Evolutionary conservation across 2,113 vertebrate genomes (phyloP).

Genomic region (Chaenocephalus aceratus): DNA sequence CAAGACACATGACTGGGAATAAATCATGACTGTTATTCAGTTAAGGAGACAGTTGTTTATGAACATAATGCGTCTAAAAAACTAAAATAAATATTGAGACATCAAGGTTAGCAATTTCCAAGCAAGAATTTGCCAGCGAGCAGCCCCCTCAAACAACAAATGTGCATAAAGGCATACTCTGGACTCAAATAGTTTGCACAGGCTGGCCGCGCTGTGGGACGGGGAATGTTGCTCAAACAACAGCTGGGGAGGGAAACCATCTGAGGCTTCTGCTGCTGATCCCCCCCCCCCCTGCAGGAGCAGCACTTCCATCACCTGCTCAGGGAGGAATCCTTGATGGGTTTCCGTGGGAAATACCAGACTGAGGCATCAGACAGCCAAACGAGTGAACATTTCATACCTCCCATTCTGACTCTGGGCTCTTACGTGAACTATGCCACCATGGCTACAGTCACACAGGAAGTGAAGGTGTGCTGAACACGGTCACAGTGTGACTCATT

Average conservation of each 20-base stretch:
- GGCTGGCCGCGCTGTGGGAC: conserved; percentile 67
- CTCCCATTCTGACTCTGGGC: conserved; percentile 54
- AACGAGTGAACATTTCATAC: conserved; percentile 43
- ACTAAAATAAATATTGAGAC: conserved; percentile 51
- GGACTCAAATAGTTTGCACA: conserved; percentile 80
- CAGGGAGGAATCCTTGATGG: conserved; percentile 72
- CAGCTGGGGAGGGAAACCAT: conserved; percentile 80
- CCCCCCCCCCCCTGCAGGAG: conserved; percentile 36
- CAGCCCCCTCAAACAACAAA: conserved; percentile 68
- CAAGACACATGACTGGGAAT: conserved; percentile 36
- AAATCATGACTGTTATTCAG: conserved; percentile 40
- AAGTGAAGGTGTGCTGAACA: conserved; percentile 40
- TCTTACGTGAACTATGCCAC: conserved; percentile 15
- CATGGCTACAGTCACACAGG: conserved; percentile 15
- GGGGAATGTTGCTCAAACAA: conserved; percentile 78
- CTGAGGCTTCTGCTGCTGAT: conserved; percentile 61
- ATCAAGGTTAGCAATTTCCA: conserved; percentile 50
- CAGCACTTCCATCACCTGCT: conserved; percentile 82
- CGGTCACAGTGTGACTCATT: conserved; percentile 4
- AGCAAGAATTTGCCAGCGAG: conserved; percentile 54
- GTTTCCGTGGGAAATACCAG: conserved; percentile 80
- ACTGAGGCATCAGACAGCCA: conserved; percentile 49
- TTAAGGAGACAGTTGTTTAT: conserved; percentile 38
- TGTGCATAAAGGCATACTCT: conserved; percentile 72
- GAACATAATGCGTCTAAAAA: conserved; percentile 20